Evolutionary conservation across 2,888 invertebrate genomes (phyloP), one percentile per base, ranked within the genome.

Genomic region (Amaurobius ferox): DNA sequence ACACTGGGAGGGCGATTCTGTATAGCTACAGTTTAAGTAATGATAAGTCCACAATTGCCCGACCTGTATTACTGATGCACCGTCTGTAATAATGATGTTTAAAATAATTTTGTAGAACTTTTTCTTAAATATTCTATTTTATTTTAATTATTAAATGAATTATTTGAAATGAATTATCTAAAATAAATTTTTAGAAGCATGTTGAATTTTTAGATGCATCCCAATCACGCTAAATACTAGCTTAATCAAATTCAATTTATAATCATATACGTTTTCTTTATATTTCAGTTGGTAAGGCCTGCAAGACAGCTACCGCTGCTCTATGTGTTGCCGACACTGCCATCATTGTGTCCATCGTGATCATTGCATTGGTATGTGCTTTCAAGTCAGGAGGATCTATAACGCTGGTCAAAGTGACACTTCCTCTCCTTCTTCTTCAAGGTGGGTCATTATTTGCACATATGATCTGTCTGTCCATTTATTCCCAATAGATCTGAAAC

Each of bases 281-380:
- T 35, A 0, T 23, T 32, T 9, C 23, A 79, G 79, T 44, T 35
- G 79, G 79, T 19, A 68, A 70, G 40, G 66, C 40, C 16, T 79
- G 79, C 44, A 79, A 79, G 44, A 71, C 71, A 26, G 79, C 79
- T 40, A 79, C 79, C 3, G 79, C 79, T n/a, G 79, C 64, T 19
- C 19, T 79, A 19, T 79, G 79, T 39, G 71, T 79, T 6, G 62
- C 26, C 19, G 55, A 55, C n/a, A 35, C 62, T 23, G 39, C 62
- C 6, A 39, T 79, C 19, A 62, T 55, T 1, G 13, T 64, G 1
- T 16, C 61, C 2, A 11, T 79, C 7, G 13, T 79, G 28, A 29
- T 70, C 7, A 71, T 62, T 23, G 48, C 29, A 9, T 2, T 61
- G 16, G 28, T 55, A 0, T 19, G 30, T 26, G 1, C n/a, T 7